A percentile compares a stretch with the other conserved stretches of the same genome.
Conservation (phyloP, 2,888 invertebrate species). For the Caenorhabditis sp. region DNA sequence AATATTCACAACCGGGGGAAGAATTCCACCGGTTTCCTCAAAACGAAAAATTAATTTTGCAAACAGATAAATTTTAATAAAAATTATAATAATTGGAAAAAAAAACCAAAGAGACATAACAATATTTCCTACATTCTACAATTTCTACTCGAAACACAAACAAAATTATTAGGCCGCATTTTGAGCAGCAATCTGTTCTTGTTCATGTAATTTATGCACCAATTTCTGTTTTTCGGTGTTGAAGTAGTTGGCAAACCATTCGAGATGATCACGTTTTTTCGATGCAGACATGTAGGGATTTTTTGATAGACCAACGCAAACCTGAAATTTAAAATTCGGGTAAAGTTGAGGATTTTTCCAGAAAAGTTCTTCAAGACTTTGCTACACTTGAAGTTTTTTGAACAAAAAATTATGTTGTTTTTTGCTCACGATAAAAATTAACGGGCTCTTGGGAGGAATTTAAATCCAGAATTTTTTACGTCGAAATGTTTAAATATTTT, state of each 20-base stretch:
- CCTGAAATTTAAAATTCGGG: conserved; percentile 27
- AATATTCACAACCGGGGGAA: too few species aligned
- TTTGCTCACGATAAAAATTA: too few species aligned
- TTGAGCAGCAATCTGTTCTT: conserved; percentile 53
- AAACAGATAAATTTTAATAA: not conserved
- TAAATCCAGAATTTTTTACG: too few species aligned
- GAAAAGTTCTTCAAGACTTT: too few species aligned
- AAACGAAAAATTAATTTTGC: too few species aligned
- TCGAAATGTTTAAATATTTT: too few species aligned
- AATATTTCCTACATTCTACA: not conserved
- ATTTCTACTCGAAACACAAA: not conserved
- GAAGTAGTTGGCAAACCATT: conserved; percentile 82
- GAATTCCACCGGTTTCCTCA: too few species aligned
- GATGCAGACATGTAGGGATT: conserved; percentile 87
- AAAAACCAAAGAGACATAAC: conserved; percentile 6
- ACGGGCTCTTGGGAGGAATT: too few species aligned
- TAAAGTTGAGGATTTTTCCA: too few species aligned
- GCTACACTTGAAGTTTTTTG: too few species aligned
- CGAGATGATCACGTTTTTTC: conserved; percentile 87
- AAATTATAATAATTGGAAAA: conserved; percentile 6
- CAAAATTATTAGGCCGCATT: conserved; percentile 28
- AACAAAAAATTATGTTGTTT: too few species aligned
- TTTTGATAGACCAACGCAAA: conserved; percentile 82
- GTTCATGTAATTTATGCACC: conserved; percentile 53
- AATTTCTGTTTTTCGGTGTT: conserved; percentile 51